phyloP scores from a whole-genome alignment of 2,113 vertebrate genomes.

The Tor tambroides region DNA sequence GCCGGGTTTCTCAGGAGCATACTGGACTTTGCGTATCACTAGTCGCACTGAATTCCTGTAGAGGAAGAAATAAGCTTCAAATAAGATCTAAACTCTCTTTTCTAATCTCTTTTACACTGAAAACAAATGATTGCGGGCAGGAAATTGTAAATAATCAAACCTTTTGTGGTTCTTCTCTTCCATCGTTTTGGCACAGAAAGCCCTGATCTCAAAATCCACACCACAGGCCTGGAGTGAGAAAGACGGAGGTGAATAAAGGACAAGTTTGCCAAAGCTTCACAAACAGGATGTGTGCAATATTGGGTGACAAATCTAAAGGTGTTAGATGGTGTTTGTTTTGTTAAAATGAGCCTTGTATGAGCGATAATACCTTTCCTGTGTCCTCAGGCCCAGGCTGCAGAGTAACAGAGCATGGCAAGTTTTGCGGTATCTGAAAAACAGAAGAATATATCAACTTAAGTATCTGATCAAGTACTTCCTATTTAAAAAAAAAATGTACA shows the following conservation, averaged over 20 bases:
- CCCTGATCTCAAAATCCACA: constrained; percentile 91
- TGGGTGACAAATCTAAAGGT: neutral
- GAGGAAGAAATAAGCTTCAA: neutral
- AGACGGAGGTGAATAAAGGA: neutral
- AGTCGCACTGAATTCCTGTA: constrained; percentile 88
- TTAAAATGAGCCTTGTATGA: neutral
- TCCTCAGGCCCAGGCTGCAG: constrained; percentile 92
- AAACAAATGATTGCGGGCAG: neutral
- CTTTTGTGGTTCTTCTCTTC: constrained; percentile 95
- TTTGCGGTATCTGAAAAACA: constrained; percentile 84
- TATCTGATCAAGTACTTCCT: neutral
- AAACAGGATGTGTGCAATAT: constrained; percentile 2
- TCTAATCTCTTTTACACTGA: neutral
- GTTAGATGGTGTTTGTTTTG: neutral
- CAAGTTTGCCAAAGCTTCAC: neutral
- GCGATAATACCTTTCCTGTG: constrained; percentile 84
- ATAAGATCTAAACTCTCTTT: neutral
- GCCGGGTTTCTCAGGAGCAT: constrained; percentile 87
- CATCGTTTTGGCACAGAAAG: constrained; percentile 89
- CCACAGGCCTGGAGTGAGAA: constrained; percentile 83
- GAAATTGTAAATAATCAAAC: constrained; percentile 62
- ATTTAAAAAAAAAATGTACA: neutral
- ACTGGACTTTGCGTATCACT: constrained; percentile 92
- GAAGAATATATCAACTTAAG: neutral
- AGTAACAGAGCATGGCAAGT: constrained; percentile 90